Base-by-base conservation (phyloP, 2,113 vertebrate genomes). In the Neolamprologus falcicula region DNA sequence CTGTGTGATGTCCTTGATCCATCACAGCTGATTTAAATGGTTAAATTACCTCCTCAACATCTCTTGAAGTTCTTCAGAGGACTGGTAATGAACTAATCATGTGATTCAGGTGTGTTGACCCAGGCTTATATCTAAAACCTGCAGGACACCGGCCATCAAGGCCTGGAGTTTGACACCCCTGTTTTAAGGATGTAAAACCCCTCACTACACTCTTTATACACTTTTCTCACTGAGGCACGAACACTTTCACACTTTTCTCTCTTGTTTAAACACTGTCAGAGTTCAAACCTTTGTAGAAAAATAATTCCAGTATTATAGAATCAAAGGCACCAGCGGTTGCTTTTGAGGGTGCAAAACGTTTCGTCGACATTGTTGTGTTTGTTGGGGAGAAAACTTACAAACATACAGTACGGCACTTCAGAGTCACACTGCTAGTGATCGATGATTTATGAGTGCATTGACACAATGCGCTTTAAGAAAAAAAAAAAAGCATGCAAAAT, bases 71-170 rank as follows among this genome's bases (percentile, higher is more conserved):
- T 59, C 26, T 59, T 0, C 55, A 59, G 14, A 59, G 55, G 26
- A 0, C 26, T 59, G 26, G 55, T 59, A 31, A 59, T 0, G 13
- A 59, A 59, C 26, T 59, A 59, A 59, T 59, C 55, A 59, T 31
- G 5, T 31, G 26, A 59, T 16, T 59, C 26, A 28, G 26, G 13
- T 16, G 26, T 59, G 55, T 9, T 28, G 55, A 59, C 7, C 55
- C 13, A 28, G 55, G 55, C 5, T 28, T 0, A 31, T 16, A 9
- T 59, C 26, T 59, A 59, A 59, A 59, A 59, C 55, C 55, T 59
- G 55, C 55, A 59, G 26, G 55, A 59, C 55, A 16, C 24, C 2
- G 0, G 55, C 13, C 24, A 0, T 2, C 2, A 0, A 59, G 7
- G 26, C 26, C 55, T 28, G 26, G 26, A 59, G 55, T 59, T 9